A percentile compares a stretch with the other conserved stretches of the same genome.
phyloP scores from a whole-genome alignment of 2,113 vertebrate genomes.

The Recurvirostra avosetta region DNA sequence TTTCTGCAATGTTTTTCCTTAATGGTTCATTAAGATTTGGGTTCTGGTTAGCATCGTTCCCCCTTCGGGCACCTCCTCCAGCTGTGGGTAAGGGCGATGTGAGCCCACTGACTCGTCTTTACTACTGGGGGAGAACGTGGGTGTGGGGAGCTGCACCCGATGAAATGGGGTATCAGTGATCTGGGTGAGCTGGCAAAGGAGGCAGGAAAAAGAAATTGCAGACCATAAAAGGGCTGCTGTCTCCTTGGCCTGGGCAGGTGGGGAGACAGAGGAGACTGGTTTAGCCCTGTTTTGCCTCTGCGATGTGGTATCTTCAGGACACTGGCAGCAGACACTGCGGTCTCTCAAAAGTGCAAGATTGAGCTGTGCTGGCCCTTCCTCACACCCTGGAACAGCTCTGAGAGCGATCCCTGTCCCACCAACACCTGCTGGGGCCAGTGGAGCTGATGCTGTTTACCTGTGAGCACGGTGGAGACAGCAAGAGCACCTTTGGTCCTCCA shows the following conservation, averaged over 20 bases:
- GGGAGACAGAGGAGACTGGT: not conserved
- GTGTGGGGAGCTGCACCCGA: not conserved
- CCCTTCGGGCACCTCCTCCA: not conserved
- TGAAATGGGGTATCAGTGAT: not conserved
- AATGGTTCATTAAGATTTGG: not conserved
- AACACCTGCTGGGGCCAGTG: not conserved
- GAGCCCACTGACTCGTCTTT: not conserved
- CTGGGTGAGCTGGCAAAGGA: not conserved
- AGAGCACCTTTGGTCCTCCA: not conserved
- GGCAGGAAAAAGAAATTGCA: not conserved
- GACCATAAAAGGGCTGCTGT: not conserved
- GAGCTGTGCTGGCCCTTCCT: not conserved
- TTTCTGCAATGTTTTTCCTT: not conserved
- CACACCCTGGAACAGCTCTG: fast-evolving
- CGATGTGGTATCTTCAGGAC: not conserved
- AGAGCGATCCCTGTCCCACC: not conserved
- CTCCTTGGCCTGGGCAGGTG: not conserved
- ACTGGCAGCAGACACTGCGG: not conserved
- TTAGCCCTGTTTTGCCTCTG: not conserved
- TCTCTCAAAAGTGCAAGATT: not conserved
- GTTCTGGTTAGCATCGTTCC: not conserved
- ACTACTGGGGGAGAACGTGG: not conserved
- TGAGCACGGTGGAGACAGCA: not conserved
- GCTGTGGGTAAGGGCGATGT: fast-evolving
- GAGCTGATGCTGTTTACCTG: fast-evolving